These are phyloP conservation scores for Cheilosia vernalis DNA, from an alignment of 2,888 invertebrate species.

Conservation along the genomic window DNA sequence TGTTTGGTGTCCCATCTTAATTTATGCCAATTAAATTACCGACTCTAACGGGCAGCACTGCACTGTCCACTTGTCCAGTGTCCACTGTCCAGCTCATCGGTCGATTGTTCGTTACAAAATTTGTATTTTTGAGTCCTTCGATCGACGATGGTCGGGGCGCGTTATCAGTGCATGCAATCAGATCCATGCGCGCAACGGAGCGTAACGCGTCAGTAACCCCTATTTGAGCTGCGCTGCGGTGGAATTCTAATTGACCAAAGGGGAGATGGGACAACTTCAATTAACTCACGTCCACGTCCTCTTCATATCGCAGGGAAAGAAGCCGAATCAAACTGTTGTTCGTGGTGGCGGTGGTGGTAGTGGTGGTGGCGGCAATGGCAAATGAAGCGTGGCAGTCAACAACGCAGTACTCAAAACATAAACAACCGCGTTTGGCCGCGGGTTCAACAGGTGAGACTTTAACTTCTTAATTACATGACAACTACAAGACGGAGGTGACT, in stretches of 20 bases:
- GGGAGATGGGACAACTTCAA: constrained; percentile 70
- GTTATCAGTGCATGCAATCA: constrained; percentile 75
- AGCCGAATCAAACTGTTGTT: constrained; percentile 2
- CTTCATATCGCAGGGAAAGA: no score
- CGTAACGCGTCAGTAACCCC: constrained; percentile 71
- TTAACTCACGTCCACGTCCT: constrained; percentile 63
- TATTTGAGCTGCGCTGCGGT: constrained; percentile 69
- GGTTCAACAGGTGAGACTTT: constrained; percentile 74
- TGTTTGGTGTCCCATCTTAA: constrained; percentile 72
- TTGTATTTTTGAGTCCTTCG: constrained; percentile 65
- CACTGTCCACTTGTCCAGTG: not conserved
- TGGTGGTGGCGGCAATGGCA: constrained; percentile 37
- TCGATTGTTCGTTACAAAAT: constrained; percentile 64
- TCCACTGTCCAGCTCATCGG: constrained; percentile 23
- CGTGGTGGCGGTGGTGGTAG: constrained; percentile 12
- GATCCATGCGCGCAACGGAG: constrained; percentile 63
- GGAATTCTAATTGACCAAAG: constrained; percentile 74
- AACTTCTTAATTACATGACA: constrained; percentile 74
- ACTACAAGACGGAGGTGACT: constrained; percentile 33
- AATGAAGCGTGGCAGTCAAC: constrained; percentile 73
- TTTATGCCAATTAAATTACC: constrained; percentile 74
- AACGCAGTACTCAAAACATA: constrained; percentile 63
- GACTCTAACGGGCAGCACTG: constrained; percentile 58
- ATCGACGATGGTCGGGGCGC: constrained; percentile 30
- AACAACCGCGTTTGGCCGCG: constrained; percentile 62